Percentiles rank a stretch among this genome's conserved stretches.
phyloP scores from a whole-genome alignment of 2,113 vertebrate species.

The Clarias macrocephalus region DNA sequence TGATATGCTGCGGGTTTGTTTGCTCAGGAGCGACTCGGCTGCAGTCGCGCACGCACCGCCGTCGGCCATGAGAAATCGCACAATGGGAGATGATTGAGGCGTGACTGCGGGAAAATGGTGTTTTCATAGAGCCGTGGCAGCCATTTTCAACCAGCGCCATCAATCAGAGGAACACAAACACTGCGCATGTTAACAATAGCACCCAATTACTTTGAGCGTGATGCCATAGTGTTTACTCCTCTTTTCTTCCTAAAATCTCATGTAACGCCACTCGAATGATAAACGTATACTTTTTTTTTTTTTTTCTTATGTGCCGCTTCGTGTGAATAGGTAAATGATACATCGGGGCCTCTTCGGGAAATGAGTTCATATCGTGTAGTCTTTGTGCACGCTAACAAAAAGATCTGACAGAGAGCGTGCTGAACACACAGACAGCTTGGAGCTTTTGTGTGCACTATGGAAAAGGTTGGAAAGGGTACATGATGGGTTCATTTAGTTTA shows the following conservation, averaged over 20 bases:
- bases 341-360: background rate
- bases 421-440: background rate
- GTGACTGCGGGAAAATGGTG: conserved; percentile 73
- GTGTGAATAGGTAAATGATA: conserved; percentile 3
- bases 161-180: conserved; percentile 38
- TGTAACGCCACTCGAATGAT: background rate
- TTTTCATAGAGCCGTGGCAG: conserved; percentile 69
- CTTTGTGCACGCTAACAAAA: background rate
- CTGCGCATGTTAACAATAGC: conserved; percentile 26
- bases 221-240: conserved; percentile 17
- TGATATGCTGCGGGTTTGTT: conserved; percentile 72
- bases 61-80: conserved; percentile 52
- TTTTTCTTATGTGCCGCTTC: background rate
- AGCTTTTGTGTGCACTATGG: background rate
- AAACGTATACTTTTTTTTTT: background rate
- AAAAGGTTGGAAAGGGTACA: too few species aligned
- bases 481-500: background rate
- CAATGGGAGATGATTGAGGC: conserved; percentile 74
- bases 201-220: conserved; percentile 24
- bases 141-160: conserved; percentile 42
- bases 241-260: conserved; percentile 9
- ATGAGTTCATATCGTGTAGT: background rate
- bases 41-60: conserved; percentile 62
- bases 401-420: background rate
- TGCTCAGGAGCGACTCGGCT: conserved; percentile 63